Percentiles rank a stretch among this genome's conserved stretches.
These are phyloP conservation scores for Oreochromis niloticus DNA, from an alignment of 2,113 vertebrate species.

Conservation along the genomic window DNA sequence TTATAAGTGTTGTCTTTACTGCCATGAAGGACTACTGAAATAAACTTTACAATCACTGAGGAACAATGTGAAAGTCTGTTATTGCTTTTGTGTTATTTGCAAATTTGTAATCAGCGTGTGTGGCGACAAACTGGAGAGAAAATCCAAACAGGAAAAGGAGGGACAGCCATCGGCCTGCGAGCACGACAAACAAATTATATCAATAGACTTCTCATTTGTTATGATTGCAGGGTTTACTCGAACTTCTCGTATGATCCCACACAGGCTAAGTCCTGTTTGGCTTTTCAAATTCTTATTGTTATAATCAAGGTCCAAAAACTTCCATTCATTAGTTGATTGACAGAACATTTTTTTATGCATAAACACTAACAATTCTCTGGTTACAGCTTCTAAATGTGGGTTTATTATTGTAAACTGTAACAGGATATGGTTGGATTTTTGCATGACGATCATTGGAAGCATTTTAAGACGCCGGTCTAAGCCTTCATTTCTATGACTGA, in stretches of 20 bases:
- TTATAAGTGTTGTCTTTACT: slow-evolving; percentile 94
- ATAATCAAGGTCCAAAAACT: not conserved
- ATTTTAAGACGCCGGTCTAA: not conserved
- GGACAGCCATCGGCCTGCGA: not conserved
- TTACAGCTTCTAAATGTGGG: not conserved
- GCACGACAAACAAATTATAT: slow-evolving; percentile 3
- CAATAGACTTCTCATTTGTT: slow-evolving; percentile 1
- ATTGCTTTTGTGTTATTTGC: not conserved
- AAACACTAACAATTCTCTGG: not conserved
- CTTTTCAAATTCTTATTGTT: not conserved
- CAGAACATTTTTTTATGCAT: not conserved
- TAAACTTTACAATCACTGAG: slow-evolving; percentile 69
- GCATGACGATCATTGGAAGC: not conserved
- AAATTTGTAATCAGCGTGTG: not conserved
- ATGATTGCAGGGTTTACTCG: not conserved
- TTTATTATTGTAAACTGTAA: not conserved
- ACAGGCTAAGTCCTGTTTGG: not conserved
- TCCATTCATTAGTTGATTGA: not conserved
- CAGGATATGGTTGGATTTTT: not conserved
- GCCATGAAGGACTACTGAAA: slow-evolving; percentile 79
- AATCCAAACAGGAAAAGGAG: slow-evolving; percentile 66
- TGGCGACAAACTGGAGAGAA: slow-evolving; percentile 31
- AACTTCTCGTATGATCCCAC: not conserved
- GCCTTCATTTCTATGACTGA: not conserved
- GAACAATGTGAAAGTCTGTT: not conserved